Evolutionary conservation across 2,113 vertebrate genomes (phyloP).

Genomic region (Zootoca vivipara): DNA sequence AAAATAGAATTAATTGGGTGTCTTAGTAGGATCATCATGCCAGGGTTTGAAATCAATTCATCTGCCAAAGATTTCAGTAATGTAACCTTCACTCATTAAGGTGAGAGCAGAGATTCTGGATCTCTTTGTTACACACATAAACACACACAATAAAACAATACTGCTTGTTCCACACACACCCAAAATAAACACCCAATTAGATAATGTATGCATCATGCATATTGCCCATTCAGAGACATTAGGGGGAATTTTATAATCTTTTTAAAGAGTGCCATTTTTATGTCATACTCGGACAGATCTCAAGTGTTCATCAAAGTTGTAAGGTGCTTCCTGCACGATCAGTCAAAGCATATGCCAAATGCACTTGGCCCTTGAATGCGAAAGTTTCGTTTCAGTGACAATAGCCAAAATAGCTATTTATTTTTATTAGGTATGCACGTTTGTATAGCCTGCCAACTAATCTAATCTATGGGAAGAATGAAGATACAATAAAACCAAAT

Average conservation of each 20-base stretch:
- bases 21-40: slow-evolving; percentile 78
- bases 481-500: not conserved
- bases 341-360: not conserved
- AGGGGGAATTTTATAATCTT: not conserved
- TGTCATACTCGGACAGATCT: not conserved
- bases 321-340: not conserved
- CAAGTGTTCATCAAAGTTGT: not conserved
- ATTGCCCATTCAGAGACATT: not conserved
- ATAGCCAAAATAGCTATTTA: not conserved
- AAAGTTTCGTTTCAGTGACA: not conserved
- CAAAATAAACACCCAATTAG: not conserved
- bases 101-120: slow-evolving; percentile 48
- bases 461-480: not conserved
- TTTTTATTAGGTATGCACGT: not conserved
- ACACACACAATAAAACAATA: not conserved
- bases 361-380: not conserved
- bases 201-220: not conserved
- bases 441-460: too few species aligned
- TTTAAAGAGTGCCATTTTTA: not conserved
- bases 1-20: slow-evolving; percentile 83
- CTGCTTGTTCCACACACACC: not conserved
- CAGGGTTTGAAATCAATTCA: slow-evolving; percentile 76
- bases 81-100: slow-evolving; percentile 75
- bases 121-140: not conserved
- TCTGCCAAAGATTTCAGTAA: slow-evolving; percentile 74